Evolutionary conservation across 2,888 invertebrate genomes (phyloP).

Genomic region (Heliconius aoede): DNA sequence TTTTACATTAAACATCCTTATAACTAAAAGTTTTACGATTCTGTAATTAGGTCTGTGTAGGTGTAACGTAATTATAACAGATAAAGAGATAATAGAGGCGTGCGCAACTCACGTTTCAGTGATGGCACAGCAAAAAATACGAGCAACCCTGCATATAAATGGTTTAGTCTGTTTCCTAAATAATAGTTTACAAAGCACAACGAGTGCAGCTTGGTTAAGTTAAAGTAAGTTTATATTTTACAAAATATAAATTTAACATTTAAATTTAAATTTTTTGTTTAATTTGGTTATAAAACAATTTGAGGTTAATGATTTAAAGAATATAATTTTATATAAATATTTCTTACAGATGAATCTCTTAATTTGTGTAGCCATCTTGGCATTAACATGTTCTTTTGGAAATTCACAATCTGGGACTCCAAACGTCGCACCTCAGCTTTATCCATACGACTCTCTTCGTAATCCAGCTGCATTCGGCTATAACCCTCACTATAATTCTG

Average conservation of each 20-base stretch:
- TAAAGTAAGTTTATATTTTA: constrained; percentile 47
- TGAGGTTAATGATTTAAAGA: neutral
- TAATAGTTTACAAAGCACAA: constrained; percentile 68
- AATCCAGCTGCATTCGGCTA: constrained; percentile 53
- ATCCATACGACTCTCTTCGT: constrained; percentile 50
- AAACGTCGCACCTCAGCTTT: constrained; percentile 46
- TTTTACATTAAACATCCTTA: constrained; percentile 67
- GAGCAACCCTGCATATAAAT: constrained; percentile 77
- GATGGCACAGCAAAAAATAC: constrained; percentile 77
- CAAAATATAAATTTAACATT: neutral
- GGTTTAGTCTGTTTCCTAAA: constrained; percentile 72
- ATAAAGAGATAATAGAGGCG: constrained; percentile 63
- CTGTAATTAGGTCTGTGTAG: constrained; percentile 59
- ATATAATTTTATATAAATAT: neutral
- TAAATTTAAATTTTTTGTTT: neutral
- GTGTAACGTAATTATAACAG: constrained; percentile 64
- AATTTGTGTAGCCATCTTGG: constrained; percentile 30
- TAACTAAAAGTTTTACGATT: constrained; percentile 63
- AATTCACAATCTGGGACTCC: constrained; percentile 37
- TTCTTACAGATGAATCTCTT: constrained; percentile 55
- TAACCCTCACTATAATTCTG: constrained; percentile 63
- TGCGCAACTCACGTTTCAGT: constrained; percentile 74
- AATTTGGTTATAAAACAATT: neutral
- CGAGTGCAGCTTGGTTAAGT: constrained; percentile 61
- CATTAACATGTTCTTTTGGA: constrained; percentile 33